A percentile compares a stretch with the other conserved stretches of the same genome.
phyloP scores from a whole-genome alignment of 2,113 vertebrate genomes.

The Dasyurus viverrinus region DNA sequence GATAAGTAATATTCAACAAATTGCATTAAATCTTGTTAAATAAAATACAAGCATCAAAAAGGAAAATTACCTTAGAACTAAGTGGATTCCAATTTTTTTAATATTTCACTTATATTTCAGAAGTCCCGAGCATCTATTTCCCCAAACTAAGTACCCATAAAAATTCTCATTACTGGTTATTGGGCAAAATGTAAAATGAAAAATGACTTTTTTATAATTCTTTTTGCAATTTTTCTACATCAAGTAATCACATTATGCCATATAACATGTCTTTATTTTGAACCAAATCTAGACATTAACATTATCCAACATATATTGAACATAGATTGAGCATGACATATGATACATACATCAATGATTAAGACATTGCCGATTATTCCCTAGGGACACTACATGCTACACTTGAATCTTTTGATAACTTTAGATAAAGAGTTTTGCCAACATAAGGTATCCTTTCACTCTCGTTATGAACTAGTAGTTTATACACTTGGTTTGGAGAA shows the following conservation, averaged over 20 bases:
- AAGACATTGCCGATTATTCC: neutral
- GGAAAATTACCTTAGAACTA: neutral
- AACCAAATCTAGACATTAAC: neutral
- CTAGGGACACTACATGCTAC: neutral
- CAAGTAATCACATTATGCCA: neutral
- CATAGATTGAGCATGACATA: neutral
- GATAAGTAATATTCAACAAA: neutral
- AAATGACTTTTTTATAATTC: neutral
- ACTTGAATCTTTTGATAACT: neutral
- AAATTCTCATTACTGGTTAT: neutral
- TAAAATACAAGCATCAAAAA: neutral
- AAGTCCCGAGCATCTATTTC: neutral
- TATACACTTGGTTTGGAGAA: neutral
- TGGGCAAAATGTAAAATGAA: neutral
- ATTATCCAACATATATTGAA: neutral
- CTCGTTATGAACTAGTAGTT: neutral
- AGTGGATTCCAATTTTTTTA: neutral
- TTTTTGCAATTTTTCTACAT: neutral
- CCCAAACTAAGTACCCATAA: neutral
- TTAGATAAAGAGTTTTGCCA: neutral
- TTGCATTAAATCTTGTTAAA: neutral
- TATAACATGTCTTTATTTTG: neutral
- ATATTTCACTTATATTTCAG: neutral
- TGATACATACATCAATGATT: neutral
- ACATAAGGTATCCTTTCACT: neutral